Conservation (phyloP, 2,888 invertebrate genomes). For the Lepas anatifera region DNA sequence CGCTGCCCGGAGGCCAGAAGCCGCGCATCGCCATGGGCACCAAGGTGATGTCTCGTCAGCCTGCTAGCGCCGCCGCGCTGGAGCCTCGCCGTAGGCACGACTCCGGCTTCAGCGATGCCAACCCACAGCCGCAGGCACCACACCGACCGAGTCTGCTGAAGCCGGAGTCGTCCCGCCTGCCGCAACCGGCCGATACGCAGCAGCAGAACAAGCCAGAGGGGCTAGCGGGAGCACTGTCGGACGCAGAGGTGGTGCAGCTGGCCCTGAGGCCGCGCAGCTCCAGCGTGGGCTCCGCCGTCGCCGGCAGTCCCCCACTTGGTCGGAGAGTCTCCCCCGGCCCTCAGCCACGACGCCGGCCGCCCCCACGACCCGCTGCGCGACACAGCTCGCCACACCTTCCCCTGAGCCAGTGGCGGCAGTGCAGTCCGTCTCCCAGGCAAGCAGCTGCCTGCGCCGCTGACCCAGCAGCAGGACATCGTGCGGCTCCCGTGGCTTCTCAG, state of each 20-base stretch:
- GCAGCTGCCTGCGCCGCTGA: background rate
- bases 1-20: slow-evolving; percentile 24
- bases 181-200: background rate
- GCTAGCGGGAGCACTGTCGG: slow-evolving; percentile 19
- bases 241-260: no score
- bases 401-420: background rate
- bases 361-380: background rate
- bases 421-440: background rate
- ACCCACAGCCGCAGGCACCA: no score
- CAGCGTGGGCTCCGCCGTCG: slow-evolving; percentile 20
- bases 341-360: background rate
- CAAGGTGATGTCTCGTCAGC: slow-evolving; percentile 28
- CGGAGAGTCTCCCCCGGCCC: slow-evolving; percentile 15
- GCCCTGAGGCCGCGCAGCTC: slow-evolving; percentile 23
- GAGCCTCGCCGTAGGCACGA: background rate
- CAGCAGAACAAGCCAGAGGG: background rate
- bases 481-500: no score
- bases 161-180: background rate
- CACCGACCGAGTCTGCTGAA: background rate
- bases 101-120: slow-evolving; percentile 13
- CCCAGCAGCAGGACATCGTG: no score
- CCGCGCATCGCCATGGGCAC: slow-evolving; percentile 32
- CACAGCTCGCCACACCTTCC: background rate
- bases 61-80: background rate
- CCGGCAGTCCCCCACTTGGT: background rate